Evolutionary conservation across 2,797 vertebrate genomes (phyloP), one percentile per base, ranked within the genome.

Genomic region (Coregonus sp.): DNA sequence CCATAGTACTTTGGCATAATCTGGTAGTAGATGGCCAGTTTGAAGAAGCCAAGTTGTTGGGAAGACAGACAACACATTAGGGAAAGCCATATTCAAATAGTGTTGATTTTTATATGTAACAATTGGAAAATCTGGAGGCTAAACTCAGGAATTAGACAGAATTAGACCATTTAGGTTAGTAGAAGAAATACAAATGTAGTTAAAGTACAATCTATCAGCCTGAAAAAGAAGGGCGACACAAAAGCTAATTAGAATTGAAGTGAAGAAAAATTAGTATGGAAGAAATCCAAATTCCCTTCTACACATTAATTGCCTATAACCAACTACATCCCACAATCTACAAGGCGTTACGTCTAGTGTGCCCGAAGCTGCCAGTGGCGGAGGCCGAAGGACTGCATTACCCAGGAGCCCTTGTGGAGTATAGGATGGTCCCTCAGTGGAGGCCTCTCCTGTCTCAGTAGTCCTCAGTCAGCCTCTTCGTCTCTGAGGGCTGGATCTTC

Each of bases 401-500:
- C 94, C 94, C 86, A 93, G 81, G 88, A 86, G 81, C 90, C 93
- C 90, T 84, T 86, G 71, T 81, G 90, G 74, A 83, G 82, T 83
- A 74, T 88, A 71, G 81, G 78, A 73, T 59, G 80, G 82, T 78
- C 83, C 75, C 67, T 74, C 37, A 47, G 77, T 84, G 85, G 76
- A 89, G 86, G 91, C 94, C 89, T 87, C 75, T 72, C 50, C 35
- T 78, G 75, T 87, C 85, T 95, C 92, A 98, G 95, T 96, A 96
- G 94, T 97, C 96, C 47, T 97, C 97, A 0, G 96, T 97, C 90
- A 98, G 95, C 93, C 93, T 96, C 93, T 98, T 94, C 82, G 96
- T 98, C 93, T 99, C 97, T 91, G 98, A 98, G 76, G 98, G 98
- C 96, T 99, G 98, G 93, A 96, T 98, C 96, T 96, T 96, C 95